Evolutionary conservation across 2,888 invertebrate species (phyloP).

Genomic region (Platycnemis pennipes): DNA sequence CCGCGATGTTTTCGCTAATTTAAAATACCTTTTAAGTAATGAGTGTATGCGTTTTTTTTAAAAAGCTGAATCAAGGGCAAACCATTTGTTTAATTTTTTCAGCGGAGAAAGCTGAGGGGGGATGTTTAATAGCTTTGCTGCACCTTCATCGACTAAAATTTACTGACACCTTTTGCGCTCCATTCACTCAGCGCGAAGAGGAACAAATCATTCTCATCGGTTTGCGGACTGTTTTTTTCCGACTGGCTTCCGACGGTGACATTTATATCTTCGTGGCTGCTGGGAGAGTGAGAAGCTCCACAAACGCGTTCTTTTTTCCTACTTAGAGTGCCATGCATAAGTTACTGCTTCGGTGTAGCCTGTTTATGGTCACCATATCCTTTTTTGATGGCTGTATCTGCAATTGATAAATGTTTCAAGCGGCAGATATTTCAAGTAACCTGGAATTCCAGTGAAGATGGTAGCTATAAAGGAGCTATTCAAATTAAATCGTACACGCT

Average conservation of each 20-base stretch:
- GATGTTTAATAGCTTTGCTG: background rate
- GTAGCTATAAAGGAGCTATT: background rate
- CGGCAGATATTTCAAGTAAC: background rate
- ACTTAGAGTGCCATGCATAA: background rate
- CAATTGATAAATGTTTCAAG: background rate
- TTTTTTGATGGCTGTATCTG: background rate
- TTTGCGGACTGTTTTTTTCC: background rate
- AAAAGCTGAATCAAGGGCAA: background rate
- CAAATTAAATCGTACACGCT: background rate
- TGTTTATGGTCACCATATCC: background rate
- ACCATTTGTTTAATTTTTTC: background rate
- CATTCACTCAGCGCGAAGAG: background rate
- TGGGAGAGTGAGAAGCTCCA: background rate
- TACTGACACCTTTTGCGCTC: background rate
- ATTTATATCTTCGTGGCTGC: background rate
- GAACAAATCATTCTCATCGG: background rate
- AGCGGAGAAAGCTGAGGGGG: background rate
- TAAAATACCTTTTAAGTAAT: conserved; percentile 28
- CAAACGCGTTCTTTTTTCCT: background rate
- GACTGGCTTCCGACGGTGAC: background rate
- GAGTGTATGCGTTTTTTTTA: background rate
- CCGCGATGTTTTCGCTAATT: background rate
- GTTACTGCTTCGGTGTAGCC: background rate
- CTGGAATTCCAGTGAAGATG: background rate
- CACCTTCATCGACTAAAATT: background rate